Conservation (phyloP, 2,888 invertebrate genomes). For the Allophyes oxyacanthae region DNA sequence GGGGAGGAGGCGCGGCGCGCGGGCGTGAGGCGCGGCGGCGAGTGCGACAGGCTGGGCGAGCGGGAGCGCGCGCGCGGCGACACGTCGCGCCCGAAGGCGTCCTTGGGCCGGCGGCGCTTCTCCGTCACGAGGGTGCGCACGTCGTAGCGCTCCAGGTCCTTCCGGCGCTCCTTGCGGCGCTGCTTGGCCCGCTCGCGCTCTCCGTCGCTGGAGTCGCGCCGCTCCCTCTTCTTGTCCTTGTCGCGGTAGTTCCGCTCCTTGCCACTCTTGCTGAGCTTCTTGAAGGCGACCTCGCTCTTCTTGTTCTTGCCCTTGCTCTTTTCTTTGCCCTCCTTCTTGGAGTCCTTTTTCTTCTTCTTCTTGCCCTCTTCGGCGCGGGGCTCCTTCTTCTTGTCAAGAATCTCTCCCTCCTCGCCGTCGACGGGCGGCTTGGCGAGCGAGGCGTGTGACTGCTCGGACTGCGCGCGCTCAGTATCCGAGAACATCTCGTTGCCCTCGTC, state of each 20-base stretch:
- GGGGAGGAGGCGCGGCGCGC: slow-evolving; percentile 52
- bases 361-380: slow-evolving; percentile 68
- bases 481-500: slow-evolving; percentile 92
- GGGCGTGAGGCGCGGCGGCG: slow-evolving; percentile 35
- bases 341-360: slow-evolving; percentile 88
- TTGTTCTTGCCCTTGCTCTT: slow-evolving; percentile 83
- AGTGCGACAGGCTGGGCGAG: slow-evolving; percentile 51
- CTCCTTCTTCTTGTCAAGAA: slow-evolving; percentile 81
- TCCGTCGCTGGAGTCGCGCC: slow-evolving; percentile 55
- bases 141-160: slow-evolving; percentile 95
- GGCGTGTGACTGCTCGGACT: slow-evolving; percentile 77
- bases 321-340: slow-evolving; percentile 84
- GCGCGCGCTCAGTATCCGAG: slow-evolving; percentile 87
- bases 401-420: slow-evolving; percentile 90
- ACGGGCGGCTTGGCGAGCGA: slow-evolving; percentile 71
- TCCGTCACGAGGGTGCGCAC: slow-evolving; percentile 94
- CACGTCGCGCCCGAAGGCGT: slow-evolving; percentile 94
- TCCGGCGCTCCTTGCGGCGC: slow-evolving; percentile 90
- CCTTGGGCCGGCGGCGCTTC: slow-evolving; percentile 91
- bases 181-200: slow-evolving; percentile 74
- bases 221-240: slow-evolving; percentile 67
- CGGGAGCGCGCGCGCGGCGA: slow-evolving; percentile 76
- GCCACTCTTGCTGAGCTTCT: slow-evolving; percentile 92
- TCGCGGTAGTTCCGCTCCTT: slow-evolving; percentile 91
- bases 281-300: slow-evolving; percentile 91